Base-by-base conservation (phyloP, 2,113 vertebrate genomes). In the Dromaius novaehollandiae region DNA sequence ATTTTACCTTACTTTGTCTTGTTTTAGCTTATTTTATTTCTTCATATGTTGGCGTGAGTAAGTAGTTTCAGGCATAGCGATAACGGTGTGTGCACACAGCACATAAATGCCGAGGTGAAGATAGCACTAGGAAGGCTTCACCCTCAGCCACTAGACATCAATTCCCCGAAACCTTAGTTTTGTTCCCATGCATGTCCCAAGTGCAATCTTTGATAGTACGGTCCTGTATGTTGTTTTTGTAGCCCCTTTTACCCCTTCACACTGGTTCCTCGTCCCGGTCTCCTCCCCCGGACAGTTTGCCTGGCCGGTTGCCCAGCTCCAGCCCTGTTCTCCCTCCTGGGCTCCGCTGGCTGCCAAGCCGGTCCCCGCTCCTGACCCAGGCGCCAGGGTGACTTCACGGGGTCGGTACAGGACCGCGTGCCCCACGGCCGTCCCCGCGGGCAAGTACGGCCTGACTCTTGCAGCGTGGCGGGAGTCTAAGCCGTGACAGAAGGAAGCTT, bases 1-100 rank as follows among this genome's bases (percentile, higher is more conserved):
- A 3, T 28, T 56, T 16, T 51, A 1, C n/a, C 64, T 64, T 71
- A 5, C 18, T 90, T 89, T n/a, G n/a, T 60, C 50, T 78, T 68
- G 20, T 5, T 89, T 55, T 50, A 68, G 26, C 11, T 5, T 44
- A 16, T 66, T 90, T 83, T 48, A 13, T 82, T 53, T 63, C 36
- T 78, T 74, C 78, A 7, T 0, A 0, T 66, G 22, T 71, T 5
- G 0, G 10, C 66, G 0, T 65, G 40, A 65, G 15, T 30, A 64
- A 42, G 36, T 58, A 70, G 55, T 60, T 73, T 56, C 32, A 68
- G 58, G 14, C 3, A 46, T 12, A 51, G 38, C 15, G 10, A 20
- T 42, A 7, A 0, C 0, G 63, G 4, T 36, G 12, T 53, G 56
- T 25, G 5, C 21, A 12, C 46, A 8, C 8, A 53, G 28, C 55